These are phyloP conservation scores for Philonicus albiceps DNA, from an alignment of 2,888 invertebrate species.

Conservation along the genomic window DNA sequence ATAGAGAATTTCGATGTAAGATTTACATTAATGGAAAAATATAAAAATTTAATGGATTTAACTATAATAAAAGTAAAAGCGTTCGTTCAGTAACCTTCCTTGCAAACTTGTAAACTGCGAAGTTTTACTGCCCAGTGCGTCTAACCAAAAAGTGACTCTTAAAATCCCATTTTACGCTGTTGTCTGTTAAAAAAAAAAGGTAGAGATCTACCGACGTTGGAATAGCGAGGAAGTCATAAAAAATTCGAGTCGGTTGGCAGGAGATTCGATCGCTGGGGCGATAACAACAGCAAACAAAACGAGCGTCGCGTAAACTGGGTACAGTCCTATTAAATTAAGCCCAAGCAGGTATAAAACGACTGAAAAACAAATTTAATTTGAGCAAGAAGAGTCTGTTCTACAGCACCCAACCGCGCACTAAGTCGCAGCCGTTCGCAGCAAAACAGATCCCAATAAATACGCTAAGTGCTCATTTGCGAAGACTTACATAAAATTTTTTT, in stretches of 20 bases:
- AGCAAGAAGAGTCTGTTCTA: background rate
- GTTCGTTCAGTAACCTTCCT: background rate
- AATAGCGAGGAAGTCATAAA: background rate
- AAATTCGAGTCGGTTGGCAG: background rate
- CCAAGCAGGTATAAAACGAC: background rate
- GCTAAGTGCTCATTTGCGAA: background rate
- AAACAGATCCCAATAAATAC: background rate
- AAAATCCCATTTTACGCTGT: background rate
- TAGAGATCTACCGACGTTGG: background rate
- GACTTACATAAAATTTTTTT: background rate
- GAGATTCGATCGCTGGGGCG: background rate
- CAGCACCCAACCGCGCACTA: background rate
- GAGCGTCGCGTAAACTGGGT: background rate
- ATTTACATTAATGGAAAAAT: too few species aligned
- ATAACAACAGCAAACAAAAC: background rate
- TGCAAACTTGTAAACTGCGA: background rate
- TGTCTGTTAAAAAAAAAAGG: background rate
- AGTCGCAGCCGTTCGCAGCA: background rate
- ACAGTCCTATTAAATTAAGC: background rate
- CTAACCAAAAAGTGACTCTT: background rate
- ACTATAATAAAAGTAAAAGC: too few species aligned
- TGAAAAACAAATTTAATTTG: background rate
- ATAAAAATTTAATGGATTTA: too few species aligned
- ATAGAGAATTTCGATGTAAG: too few species aligned
- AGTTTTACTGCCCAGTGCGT: background rate